Conservation (phyloP, 1,140 invertebrate genomes). For the Pantala flavescens region DNA sequence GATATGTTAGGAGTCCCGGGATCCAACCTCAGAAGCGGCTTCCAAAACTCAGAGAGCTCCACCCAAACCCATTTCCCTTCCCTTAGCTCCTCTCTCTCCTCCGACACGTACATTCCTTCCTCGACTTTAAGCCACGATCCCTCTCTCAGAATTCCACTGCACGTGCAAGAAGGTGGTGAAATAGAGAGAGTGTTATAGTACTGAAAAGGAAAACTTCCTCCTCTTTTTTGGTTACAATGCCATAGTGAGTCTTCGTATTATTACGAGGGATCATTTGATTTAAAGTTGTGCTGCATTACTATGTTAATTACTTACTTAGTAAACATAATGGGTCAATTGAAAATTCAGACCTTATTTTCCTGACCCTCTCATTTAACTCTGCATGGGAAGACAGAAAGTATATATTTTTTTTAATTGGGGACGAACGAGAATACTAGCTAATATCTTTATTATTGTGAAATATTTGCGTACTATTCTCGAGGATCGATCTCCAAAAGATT, state of each 20-base stretch:
- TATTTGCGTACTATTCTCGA: too few species aligned
- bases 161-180: too few species aligned
- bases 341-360: background rate
- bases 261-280: background rate
- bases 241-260: background rate
- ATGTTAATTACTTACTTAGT: background rate
- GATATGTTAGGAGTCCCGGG: background rate
- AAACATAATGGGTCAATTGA: background rate
- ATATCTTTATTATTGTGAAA: too few species aligned
- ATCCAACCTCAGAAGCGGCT: background rate
- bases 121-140: background rate
- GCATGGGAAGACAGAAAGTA: too few species aligned
- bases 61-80: background rate
- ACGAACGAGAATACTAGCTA: too few species aligned
- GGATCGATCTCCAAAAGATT: too few species aligned
- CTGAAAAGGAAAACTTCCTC: background rate
- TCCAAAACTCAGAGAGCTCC: background rate
- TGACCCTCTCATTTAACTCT: background rate
- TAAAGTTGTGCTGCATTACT: background rate
- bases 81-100: background rate
- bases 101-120: background rate
- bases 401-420: too few species aligned
- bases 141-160: too few species aligned
- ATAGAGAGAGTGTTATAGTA: too few species aligned
- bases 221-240: background rate